Evolutionary conservation across 2,113 vertebrate genomes (phyloP).

Genomic region (Psammodynastes pulverulentus): DNA sequence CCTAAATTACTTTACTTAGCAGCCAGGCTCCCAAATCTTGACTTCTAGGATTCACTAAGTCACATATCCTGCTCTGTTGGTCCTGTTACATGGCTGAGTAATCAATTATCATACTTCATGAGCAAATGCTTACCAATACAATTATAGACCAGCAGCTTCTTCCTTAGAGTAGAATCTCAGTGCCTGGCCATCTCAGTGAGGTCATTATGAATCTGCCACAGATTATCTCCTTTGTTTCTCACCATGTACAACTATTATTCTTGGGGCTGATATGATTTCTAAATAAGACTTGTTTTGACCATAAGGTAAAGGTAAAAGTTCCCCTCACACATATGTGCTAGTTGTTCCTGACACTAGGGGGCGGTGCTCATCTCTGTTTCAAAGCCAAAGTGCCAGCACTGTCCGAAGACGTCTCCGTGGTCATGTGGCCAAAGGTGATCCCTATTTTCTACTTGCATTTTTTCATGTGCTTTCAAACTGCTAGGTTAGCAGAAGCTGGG

Average conservation of each 20-base stretch:
- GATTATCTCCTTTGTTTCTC: not conserved
- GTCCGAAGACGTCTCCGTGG: too few relatives aligned
- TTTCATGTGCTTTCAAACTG: too few relatives aligned
- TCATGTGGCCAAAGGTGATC: too few relatives aligned
- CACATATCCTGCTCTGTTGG: not conserved
- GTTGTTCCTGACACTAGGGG: too few relatives aligned
- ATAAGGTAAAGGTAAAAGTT: too few relatives aligned
- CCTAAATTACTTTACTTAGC: not conserved
- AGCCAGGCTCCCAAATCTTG: not conserved
- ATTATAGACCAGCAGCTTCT: not conserved
- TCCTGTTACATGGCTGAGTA: not conserved
- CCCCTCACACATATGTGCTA: too few relatives aligned
- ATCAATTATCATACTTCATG: not conserved
- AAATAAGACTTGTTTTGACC: not conserved
- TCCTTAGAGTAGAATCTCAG: too few relatives aligned
- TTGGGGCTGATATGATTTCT: not conserved
- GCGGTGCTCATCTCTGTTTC: too few relatives aligned
- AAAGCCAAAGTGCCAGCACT: too few relatives aligned
- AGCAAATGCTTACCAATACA: not conserved
- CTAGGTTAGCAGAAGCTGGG: too few relatives aligned
- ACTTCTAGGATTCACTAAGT: not conserved
- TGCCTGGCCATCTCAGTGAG: not conserved
- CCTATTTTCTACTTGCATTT: too few relatives aligned
- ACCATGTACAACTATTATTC: not conserved
- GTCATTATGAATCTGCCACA: not conserved